A percentile compares a stretch with the other conserved stretches of the same genome.
Evolutionary conservation across 2,797 vertebrate species (phyloP).

Genomic region (Schizothorax lantsangensis): DNA sequence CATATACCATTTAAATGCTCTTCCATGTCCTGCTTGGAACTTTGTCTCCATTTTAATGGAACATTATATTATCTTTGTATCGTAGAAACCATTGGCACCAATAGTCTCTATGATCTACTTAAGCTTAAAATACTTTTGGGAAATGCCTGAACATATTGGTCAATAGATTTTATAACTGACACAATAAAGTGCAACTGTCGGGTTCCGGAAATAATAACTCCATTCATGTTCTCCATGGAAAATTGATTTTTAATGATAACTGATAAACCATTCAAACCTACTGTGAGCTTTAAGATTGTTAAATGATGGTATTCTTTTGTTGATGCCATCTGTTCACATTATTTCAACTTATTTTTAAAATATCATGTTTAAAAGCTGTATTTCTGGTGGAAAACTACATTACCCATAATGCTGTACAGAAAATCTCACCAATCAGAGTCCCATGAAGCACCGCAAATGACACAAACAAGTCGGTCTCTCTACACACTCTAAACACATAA

Average conservation of each 20-base stretch:
- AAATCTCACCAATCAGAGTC: not conserved
- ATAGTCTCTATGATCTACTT: not conserved
- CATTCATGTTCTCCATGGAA: not conserved
- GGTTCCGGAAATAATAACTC: not conserved
- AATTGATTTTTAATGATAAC: not conserved
- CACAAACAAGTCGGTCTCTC: not conserved
- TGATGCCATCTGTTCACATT: not conserved
- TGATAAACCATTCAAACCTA: not conserved
- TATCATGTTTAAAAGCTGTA: not conserved
- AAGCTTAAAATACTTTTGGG: not conserved
- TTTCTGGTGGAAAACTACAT: not conserved
- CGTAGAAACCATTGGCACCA: not conserved
- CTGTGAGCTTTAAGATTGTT: not conserved
- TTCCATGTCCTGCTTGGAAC: not conserved
- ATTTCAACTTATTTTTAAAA: not conserved
- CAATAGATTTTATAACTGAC: not conserved
- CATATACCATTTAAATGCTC: not conserved
- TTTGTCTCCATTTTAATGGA: constrained; percentile 1
- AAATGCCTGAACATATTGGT: not conserved
- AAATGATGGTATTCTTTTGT: not conserved
- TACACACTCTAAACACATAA: too few relatives aligned
- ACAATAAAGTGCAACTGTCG: not conserved
- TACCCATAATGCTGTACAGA: not conserved
- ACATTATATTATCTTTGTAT: not conserved
- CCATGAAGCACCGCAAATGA: not conserved